Conservation (phyloP, 1,140 invertebrate species). For the Antheraea mylitta region DNA sequence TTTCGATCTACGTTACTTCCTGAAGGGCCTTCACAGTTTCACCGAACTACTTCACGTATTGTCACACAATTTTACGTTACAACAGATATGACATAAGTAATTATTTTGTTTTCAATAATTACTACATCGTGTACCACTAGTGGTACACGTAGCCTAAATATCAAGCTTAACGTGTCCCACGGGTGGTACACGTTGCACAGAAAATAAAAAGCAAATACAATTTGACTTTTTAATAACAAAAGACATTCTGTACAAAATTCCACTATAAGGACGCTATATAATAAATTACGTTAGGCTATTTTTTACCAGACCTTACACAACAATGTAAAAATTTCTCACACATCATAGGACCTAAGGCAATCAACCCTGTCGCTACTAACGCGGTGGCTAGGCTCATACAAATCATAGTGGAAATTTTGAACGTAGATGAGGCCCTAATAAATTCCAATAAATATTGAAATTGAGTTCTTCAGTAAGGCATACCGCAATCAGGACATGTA, state of each 20-base stretch:
- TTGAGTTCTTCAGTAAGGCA: not conserved
- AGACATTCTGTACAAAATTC: no score
- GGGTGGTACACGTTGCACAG: no score
- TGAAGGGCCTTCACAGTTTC: no score
- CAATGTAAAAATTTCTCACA: constrained; percentile 51
- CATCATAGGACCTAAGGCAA: constrained; percentile 44
- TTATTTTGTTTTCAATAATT: no score
- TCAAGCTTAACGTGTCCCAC: not conserved
- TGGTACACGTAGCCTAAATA: no score
- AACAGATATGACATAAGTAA: no score
- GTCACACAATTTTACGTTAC: no score
- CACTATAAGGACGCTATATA: not conserved
- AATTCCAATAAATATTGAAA: not conserved
- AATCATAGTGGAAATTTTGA: constrained; percentile 39
- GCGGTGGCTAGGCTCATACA: constrained; percentile 45
- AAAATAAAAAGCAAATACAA: no score
- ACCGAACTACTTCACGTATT: no score
- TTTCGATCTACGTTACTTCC: no score
- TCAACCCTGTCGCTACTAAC: constrained; percentile 36
- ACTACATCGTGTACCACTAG: not conserved
- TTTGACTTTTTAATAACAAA: no score
- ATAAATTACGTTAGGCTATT: not conserved
- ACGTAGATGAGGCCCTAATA: not conserved
- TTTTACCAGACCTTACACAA: constrained; percentile 33
- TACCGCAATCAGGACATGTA: constrained; percentile 57